A percentile compares a stretch with the other conserved stretches of the same genome.
Conservation (phyloP, 2,888 invertebrate genomes). For the Lottia scabra region DNA sequence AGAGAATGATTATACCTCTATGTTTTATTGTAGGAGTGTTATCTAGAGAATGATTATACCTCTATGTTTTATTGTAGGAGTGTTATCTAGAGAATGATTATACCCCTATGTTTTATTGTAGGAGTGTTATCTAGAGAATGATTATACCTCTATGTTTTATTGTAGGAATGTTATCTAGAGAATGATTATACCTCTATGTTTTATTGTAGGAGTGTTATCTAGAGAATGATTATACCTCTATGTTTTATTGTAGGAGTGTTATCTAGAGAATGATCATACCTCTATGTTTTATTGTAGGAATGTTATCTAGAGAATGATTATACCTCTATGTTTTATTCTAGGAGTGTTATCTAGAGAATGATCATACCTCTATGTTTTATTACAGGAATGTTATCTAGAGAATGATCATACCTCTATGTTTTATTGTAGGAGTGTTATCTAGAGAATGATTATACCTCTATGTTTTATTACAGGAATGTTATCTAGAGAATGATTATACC, state of each 20-base stretch:
- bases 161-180: no score
- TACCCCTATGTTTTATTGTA: constrained; percentile 86
- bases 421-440: no score
- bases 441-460: constrained; percentile 88
- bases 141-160: constrained; percentile 88
- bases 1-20: constrained; percentile 88
- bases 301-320: constrained; percentile 91
- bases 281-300: constrained; percentile 87
- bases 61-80: constrained; percentile 87
- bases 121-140: constrained; percentile 89
- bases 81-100: constrained; percentile 91
- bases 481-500: constrained; percentile 89
- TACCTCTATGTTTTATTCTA: constrained; percentile 86
- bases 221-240: constrained; percentile 88
- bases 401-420: constrained; percentile 90
- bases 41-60: constrained; percentile 89
- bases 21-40: no score
- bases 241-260: no score
- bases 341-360: constrained; percentile 89
- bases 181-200: constrained; percentile 90
- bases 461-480: no score
- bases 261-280: constrained; percentile 89
- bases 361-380: constrained; percentile 88
- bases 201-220: no score
- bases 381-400: no score